Base-by-base conservation (phyloP, 1,140 invertebrate species). In the Drosophila subpulchrella region DNA sequence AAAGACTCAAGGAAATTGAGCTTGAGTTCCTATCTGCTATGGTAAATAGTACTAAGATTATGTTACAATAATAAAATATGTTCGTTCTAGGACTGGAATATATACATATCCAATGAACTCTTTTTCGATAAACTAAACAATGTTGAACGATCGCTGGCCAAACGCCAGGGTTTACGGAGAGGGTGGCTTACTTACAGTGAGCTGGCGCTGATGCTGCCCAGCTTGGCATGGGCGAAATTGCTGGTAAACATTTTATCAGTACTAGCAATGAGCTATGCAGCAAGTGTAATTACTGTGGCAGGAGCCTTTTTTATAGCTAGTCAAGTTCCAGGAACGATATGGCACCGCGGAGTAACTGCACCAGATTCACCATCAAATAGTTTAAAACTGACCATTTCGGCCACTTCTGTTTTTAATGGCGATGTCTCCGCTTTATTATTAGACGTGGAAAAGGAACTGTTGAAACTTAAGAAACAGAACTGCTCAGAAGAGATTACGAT, bases 181-280 rank as follows among this genome's bases (percentile, higher is more conserved):
- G 97, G 97, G 0, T 98, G 96, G 95, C 96, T 97, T 82, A 97
- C 97, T 0, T 98, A 98, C 83, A 94, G 95, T 2, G 97, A 98
- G 93, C 90, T 98, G 24, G 92, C 94, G 65, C 94, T 94, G 59
- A 88, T 97, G 32, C 85, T 95, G 62, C 93, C 95, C 46, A 93
- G 92, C 41, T 89, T 94, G 65, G 82, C 93, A 20, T 73, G 96
- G 24, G 92, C 94, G 44, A 94, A 94, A 63, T 94, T 94, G 60
- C 77, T 95, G 39, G 78, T 94, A 15, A 94, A 96, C 20, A 94
- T 96, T 36, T 94, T 95, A 46, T 93, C 94, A 4, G 94, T 96
- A 27, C 94, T 96, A 67, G 91, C 96, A 1, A 93, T 95, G 5
- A 95, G 95, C 39, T 98, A 97, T 92, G 93, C 95, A 1, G 95